Evolutionary conservation across 92 coral and sea anemone species (phyloP).

Genomic region (Umimayanthus chanpuru): DNA sequence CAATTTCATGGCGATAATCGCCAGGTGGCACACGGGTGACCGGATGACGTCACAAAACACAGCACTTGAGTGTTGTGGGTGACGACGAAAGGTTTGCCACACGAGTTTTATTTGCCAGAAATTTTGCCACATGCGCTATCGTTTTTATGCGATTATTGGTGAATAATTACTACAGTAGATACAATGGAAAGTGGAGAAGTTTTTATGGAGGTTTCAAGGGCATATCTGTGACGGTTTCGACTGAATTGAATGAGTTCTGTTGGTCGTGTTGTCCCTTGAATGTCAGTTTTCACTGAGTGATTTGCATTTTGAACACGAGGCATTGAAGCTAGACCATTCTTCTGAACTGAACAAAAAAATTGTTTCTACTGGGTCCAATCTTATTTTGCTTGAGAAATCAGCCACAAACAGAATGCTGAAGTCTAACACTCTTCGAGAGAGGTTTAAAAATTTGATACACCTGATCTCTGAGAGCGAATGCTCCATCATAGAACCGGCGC

Average conservation of each 20-base stretch:
- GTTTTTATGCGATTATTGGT: neutral
- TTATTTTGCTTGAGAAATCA: too few species aligned
- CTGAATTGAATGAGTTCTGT: neutral
- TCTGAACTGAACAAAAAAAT: neutral
- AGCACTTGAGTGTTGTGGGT: neutral
- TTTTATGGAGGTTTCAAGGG: neutral
- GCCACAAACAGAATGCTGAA: neutral
- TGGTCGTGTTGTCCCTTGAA: neutral
- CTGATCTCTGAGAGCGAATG: constrained; percentile 6
- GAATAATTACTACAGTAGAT: neutral
- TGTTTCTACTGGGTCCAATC: neutral
- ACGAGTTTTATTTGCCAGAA: neutral
- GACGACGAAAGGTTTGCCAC: neutral
- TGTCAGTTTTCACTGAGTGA: neutral
- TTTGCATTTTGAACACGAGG: neutral
- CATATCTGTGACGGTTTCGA: neutral
- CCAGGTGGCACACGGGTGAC: constrained; percentile 31
- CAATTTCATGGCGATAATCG: too few species aligned
- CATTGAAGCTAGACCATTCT: neutral
- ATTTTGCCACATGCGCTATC: neutral
- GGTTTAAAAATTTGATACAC: constrained; percentile 27
- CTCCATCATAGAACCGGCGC: constrained; percentile 19
- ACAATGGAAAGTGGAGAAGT: too few species aligned
- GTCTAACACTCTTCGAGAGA: constrained; percentile 1
- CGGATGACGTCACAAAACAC: constrained; percentile 1